These are phyloP conservation scores for Harpagus bidentatus DNA, from an alignment of 2,113 vertebrate species.

Conservation along the genomic window DNA sequence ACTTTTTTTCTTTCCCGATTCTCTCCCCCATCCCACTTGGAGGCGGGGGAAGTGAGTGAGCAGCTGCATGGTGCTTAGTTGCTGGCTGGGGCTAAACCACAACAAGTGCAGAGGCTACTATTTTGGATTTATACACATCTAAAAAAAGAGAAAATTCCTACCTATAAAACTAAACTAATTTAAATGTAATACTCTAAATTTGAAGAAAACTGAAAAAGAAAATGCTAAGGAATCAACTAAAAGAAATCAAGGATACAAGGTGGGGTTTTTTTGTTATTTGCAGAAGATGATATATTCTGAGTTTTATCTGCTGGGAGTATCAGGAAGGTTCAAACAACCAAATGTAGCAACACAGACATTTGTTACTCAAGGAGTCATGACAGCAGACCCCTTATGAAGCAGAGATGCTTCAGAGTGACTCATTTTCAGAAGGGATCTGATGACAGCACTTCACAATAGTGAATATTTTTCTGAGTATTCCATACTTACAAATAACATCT, in stretches of 20 bases:
- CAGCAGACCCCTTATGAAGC: background rate
- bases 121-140: background rate
- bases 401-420: background rate
- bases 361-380: background rate
- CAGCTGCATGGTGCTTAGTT: too few species aligned
- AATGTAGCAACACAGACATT: background rate
- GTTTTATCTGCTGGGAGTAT: background rate
- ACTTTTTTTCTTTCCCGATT: too few species aligned
- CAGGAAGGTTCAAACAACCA: background rate
- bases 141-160: background rate
- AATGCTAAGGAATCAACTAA: background rate
- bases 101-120: background rate
- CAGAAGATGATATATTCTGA: background rate
- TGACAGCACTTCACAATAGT: background rate
- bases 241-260: background rate
- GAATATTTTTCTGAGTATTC: background rate
- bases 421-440: background rate
- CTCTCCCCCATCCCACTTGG: too few species aligned
- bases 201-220: background rate
- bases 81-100: too few species aligned
- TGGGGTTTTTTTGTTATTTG: background rate
- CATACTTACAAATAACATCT: background rate
- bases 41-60: too few species aligned
- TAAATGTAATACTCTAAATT: background rate
- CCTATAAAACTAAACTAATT: background rate